phyloP scores from a whole-genome alignment of 2,888 invertebrate genomes.

The Caenorhabditis sp. region DNA sequence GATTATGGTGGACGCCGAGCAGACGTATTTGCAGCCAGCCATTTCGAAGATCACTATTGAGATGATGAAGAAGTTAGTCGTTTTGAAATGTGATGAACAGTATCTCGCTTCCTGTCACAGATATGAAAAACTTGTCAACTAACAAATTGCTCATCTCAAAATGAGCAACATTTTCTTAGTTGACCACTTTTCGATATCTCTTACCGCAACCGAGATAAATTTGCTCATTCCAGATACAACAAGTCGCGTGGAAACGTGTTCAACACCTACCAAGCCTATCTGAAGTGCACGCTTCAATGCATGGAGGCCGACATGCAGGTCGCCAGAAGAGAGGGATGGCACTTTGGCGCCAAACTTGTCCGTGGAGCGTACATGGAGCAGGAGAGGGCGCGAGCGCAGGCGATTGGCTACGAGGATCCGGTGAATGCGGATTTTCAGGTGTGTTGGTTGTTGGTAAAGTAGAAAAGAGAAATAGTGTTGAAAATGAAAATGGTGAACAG shows the following conservation, averaged over 20 bases:
- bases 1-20: slow-evolving; percentile 98
- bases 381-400: slow-evolving; percentile 92
- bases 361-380: slow-evolving; percentile 97
- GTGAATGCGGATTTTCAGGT: slow-evolving; percentile 87
- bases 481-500: no score
- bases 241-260: slow-evolving; percentile 80
- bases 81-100: no score
- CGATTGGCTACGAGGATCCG: slow-evolving; percentile 96
- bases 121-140: no score
- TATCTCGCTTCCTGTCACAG: no score
- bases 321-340: slow-evolving; percentile 95
- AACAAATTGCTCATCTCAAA: no score
- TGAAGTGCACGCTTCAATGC: slow-evolving; percentile 86
- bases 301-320: slow-evolving; percentile 94
- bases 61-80: slow-evolving; percentile 93
- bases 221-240: slow-evolving; percentile 80
- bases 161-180: no score
- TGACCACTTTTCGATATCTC: no score
- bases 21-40: slow-evolving; percentile 99
- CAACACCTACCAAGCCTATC: slow-evolving; percentile 88
- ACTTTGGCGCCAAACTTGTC: slow-evolving; percentile 96
- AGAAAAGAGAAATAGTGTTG: no score
- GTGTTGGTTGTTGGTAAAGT: no score
- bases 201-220: not conserved
- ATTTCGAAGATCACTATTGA: slow-evolving; percentile 97